These are phyloP conservation scores for Theocolax elegans DNA, from an alignment of 1,140 invertebrate genomes.

Conservation along the genomic window DNA sequence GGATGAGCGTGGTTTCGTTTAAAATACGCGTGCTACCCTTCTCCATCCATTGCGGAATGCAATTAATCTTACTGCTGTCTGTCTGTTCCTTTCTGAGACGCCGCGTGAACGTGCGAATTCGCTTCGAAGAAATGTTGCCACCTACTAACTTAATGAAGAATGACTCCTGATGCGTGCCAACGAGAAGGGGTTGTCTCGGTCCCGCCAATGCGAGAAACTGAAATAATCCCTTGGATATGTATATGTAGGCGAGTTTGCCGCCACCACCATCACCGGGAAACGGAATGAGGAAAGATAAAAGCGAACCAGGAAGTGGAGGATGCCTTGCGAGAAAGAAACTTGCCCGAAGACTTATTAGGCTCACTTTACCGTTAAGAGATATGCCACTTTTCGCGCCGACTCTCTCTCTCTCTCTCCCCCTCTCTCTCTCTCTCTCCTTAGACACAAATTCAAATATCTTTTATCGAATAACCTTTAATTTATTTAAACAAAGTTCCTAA, in stretches of 20 bases:
- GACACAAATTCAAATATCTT: too few species aligned
- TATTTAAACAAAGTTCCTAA: too few species aligned
- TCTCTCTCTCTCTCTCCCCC: too few species aligned
- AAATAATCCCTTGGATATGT: conserved; percentile 20
- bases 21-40: conserved; percentile 57
- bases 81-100: conserved; percentile 8
- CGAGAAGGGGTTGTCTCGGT: conserved; percentile 16
- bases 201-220: not conserved
- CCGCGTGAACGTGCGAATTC: conserved; percentile 18
- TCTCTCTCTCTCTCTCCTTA: too few species aligned
- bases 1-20: conserved; percentile 56
- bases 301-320: conserved; percentile 19
- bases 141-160: conserved; percentile 64
- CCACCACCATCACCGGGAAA: too few species aligned
- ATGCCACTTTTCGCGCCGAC: too few species aligned
- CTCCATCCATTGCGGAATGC: conserved; percentile 61
- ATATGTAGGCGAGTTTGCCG: not conserved
- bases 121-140: conserved; percentile 63
- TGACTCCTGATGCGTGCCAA: conserved; percentile 63
- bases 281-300: not conserved
- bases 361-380: conserved; percentile 9
- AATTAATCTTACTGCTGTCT: conserved; percentile 66
- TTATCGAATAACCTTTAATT: too few species aligned
- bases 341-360: not conserved
- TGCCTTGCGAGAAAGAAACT: conserved; percentile 10